Evolutionary conservation across 2,113 vertebrate species (phyloP).

Genomic region (Corynorhinus townsendii): DNA sequence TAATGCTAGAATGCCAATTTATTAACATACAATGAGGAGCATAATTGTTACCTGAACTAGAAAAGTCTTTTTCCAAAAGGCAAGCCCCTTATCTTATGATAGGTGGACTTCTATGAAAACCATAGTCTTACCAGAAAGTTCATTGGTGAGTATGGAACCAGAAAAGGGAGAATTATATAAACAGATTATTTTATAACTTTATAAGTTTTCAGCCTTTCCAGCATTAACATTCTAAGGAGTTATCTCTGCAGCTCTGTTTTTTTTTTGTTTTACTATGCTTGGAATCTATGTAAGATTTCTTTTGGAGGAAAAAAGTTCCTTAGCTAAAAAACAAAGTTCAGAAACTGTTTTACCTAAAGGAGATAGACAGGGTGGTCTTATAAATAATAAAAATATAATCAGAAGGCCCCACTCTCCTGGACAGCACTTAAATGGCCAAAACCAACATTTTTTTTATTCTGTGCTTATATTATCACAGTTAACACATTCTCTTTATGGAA

Average conservation of each 20-base stretch:
- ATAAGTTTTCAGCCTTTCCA: background rate
- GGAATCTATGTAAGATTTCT: background rate
- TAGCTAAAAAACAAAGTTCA: background rate
- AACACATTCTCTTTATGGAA: background rate
- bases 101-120: background rate
- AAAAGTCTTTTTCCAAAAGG: background rate
- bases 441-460: background rate
- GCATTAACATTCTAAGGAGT: background rate
- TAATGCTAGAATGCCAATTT: background rate
- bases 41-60: background rate
- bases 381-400: background rate
- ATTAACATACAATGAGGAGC: background rate
- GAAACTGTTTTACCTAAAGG: background rate
- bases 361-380: background rate
- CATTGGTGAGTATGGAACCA: background rate
- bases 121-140: background rate
- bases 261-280: slow-evolving; percentile 10
- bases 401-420: background rate
- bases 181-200: background rate
- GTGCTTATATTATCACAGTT: background rate
- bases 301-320: background rate
- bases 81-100: background rate
- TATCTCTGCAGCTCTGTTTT: background rate
- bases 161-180: slow-evolving; percentile 11
- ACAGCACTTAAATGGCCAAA: background rate